Evolutionary conservation across 2,797 vertebrate genomes (phyloP), one percentile per base, ranked within the genome.

Genomic region (Tenualosa thibaudeaui): DNA sequence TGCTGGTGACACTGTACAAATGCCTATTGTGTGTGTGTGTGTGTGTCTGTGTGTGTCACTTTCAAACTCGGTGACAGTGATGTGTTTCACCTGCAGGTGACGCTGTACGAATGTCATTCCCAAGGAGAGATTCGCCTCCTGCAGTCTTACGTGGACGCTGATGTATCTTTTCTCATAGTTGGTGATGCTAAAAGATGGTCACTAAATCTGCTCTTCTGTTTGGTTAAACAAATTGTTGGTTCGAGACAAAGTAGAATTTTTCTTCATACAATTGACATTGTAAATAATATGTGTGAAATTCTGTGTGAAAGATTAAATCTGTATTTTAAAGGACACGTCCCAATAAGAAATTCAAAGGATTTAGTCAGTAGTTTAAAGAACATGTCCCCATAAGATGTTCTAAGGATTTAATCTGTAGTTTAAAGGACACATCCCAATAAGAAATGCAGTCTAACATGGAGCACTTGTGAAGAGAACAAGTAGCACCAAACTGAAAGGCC

Each of bases 51-150:
- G 3, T 58, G 17, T 58, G 17, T 58, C 3, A 6, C 19, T 58
- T 58, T 58, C 56, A 58, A n/a, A 22, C 2, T 58, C 19, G n/a
- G 19, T 58, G 56, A 58, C 6, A 3, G 56, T 58, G 5, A 19
- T 19, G 22, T 58, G 56, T 60, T 62, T 26, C 68, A 50, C 83
- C 82, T 65, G 31, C 91, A 99, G 98, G 98, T 99, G 89, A 99
- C 98, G 62, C 94, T 99, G 87, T 99, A 99, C 83, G 98, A 99
- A 92, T 99, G 98, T 89, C 98, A 99, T 92, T 98, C 98, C 88
- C 98, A 99, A 93, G 98, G 98, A 91, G 98, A 99, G 92, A 95
- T 99, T 40, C 91, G 97, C 86, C 95, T 99, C 53, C 86, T 99
- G 91, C 98, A 99, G 89, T 99, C 98, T 3, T 99, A 99, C 0